Evolutionary conservation across 2,113 vertebrate genomes (phyloP).

Genomic region (Macquaria australasica): DNA sequence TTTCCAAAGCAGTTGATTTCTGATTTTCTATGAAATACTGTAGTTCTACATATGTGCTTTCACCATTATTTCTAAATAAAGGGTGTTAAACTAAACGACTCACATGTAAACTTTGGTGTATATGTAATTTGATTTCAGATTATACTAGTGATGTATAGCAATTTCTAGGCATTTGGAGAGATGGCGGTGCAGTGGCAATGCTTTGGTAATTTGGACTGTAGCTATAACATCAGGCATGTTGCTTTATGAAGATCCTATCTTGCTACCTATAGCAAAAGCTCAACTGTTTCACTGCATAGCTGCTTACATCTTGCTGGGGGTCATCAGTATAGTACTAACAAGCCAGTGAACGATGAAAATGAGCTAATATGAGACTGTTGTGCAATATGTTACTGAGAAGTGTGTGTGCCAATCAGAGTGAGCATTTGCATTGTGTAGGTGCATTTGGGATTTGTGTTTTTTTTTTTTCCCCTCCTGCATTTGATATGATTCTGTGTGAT

Average conservation of each 20-base stretch:
- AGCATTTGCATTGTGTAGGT: neutral
- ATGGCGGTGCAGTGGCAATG: neutral
- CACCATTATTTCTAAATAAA: neutral
- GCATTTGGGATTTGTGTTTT: neutral
- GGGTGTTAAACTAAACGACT: neutral
- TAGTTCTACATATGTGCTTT: neutral
- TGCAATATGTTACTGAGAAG: neutral
- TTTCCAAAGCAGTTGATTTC: neutral
- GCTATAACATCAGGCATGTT: neutral
- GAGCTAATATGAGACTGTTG: neutral
- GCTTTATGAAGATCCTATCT: neutral
- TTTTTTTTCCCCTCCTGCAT: neutral
- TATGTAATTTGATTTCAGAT: neutral
- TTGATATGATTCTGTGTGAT: neutral
- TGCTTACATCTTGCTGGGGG: neutral
- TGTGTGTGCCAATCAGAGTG: neutral
- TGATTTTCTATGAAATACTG: neutral
- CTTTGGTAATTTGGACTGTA: neutral
- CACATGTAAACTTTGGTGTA: neutral
- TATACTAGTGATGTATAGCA: neutral
- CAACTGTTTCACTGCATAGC: neutral
- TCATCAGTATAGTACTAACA: neutral
- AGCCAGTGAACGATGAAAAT: neutral
- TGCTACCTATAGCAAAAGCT: neutral
- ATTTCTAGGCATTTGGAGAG: neutral